Conservation (phyloP, 2,113 vertebrate genomes). For the Lynx canadensis region DNA sequence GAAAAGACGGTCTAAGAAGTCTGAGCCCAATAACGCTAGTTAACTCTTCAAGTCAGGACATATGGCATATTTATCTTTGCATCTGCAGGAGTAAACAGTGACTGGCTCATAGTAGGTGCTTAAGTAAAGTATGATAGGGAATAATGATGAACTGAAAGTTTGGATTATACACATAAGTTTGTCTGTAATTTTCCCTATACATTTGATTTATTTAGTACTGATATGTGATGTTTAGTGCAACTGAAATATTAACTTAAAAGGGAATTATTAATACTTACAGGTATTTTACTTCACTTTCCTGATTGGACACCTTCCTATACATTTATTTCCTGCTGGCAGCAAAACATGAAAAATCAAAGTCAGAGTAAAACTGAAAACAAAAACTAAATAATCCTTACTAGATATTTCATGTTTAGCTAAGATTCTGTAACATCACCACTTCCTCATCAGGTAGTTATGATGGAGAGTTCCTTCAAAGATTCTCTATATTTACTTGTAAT, state of each 20-base stretch:
- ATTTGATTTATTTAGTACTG: background rate
- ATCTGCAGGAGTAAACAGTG: background rate
- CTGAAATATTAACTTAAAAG: background rate
- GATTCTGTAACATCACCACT: background rate
- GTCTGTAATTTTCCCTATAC: background rate
- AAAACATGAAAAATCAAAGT: conserved; percentile 48
- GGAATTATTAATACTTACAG: background rate
- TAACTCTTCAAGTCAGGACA: background rate
- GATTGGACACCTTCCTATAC: background rate
- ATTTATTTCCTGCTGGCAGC: background rate
- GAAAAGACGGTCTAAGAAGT: background rate
- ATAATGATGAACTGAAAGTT: background rate
- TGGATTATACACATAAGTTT: background rate
- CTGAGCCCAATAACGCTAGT: background rate
- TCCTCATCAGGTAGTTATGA: background rate
- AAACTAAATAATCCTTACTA: background rate
- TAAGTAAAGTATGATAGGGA: background rate
- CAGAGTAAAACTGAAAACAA: background rate
- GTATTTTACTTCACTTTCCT: conserved; percentile 32
- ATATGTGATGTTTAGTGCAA: background rate
- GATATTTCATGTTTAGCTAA: background rate
- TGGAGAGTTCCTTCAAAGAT: background rate
- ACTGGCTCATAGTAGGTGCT: background rate
- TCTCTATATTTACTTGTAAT: conserved; percentile 15
- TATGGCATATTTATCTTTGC: background rate